These are phyloP conservation scores for Hypomecis atomaria DNA, from an alignment of 2,888 invertebrate species.

Conservation along the genomic window DNA sequence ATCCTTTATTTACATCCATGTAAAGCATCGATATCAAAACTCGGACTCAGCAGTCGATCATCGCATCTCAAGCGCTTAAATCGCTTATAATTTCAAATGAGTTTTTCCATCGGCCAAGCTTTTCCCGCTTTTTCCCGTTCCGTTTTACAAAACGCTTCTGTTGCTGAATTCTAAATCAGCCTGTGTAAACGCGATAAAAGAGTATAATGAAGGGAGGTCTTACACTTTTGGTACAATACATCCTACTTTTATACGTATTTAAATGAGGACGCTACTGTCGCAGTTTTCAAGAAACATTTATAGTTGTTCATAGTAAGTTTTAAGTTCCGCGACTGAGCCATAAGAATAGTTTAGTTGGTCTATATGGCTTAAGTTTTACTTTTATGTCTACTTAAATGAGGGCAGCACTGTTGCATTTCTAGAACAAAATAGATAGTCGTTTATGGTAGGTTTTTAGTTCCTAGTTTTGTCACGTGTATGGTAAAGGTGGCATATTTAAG, in stretches of 20 bases:
- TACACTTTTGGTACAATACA: not conserved
- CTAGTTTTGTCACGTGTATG: not conserved
- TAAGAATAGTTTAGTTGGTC: not conserved
- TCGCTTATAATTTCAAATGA: slow-evolving; percentile 47
- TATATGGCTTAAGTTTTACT: not conserved
- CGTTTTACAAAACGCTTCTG: slow-evolving; percentile 49
- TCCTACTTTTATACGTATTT: not conserved
- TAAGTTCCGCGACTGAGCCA: not conserved
- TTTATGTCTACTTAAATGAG: not conserved
- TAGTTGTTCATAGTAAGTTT: not conserved
- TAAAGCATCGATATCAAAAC: slow-evolving; percentile 23
- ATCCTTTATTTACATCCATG: not conserved
- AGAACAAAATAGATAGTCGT: not conserved
- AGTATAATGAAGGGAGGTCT: slow-evolving; percentile 39
- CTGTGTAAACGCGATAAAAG: slow-evolving; percentile 64
- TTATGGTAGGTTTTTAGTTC: not conserved
- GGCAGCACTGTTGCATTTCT: not conserved
- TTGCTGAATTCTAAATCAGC: slow-evolving; percentile 53
- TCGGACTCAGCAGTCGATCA: slow-evolving; percentile 29
- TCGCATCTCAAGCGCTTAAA: slow-evolving; percentile 31
- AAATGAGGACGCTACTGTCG: not conserved
- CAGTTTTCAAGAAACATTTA: not conserved
- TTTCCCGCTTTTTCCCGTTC: slow-evolving; percentile 32
- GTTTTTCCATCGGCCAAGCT: slow-evolving; percentile 34
- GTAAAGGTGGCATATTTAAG: not conserved